These are phyloP conservation scores for Globicephala melas DNA, from an alignment of 2,113 vertebrate genomes.

Conservation along the genomic window DNA sequence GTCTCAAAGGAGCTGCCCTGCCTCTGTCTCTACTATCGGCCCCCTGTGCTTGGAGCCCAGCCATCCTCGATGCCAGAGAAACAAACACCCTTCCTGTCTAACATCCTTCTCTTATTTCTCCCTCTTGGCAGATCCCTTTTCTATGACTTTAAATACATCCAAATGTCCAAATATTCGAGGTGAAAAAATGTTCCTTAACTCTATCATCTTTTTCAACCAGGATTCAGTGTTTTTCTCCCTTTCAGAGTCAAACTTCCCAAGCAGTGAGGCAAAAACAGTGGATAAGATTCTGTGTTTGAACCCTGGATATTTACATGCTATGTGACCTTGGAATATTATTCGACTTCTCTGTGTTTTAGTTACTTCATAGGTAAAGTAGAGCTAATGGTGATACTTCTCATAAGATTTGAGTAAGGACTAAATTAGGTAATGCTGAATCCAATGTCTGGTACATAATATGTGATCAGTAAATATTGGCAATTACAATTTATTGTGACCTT, in stretches of 20 bases:
- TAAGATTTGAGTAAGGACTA: background rate
- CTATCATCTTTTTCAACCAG: background rate
- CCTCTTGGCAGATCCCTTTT: background rate
- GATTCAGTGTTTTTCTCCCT: background rate
- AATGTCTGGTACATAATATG: background rate
- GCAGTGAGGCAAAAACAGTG: background rate
- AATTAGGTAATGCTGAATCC: background rate
- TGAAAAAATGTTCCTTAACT: background rate
- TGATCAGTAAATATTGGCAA: background rate
- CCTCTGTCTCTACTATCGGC: background rate
- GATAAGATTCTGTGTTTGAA: background rate
- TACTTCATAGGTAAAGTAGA: background rate
- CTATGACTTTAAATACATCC: background rate
- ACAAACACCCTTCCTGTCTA: background rate
- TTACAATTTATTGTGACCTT: background rate
- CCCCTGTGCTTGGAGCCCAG: background rate
- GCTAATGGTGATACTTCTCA: background rate
- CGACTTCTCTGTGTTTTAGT: background rate
- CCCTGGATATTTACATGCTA: background rate
- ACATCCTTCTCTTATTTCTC: background rate
- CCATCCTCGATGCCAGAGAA: rapidly evolving
- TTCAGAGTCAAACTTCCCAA: background rate
- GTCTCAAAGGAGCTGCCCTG: background rate
- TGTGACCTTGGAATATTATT: background rate
- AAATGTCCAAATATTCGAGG: background rate